Evolutionary conservation across 1,140 invertebrate species (phyloP).

Genomic region (Elymnias hypermnestra): DNA sequence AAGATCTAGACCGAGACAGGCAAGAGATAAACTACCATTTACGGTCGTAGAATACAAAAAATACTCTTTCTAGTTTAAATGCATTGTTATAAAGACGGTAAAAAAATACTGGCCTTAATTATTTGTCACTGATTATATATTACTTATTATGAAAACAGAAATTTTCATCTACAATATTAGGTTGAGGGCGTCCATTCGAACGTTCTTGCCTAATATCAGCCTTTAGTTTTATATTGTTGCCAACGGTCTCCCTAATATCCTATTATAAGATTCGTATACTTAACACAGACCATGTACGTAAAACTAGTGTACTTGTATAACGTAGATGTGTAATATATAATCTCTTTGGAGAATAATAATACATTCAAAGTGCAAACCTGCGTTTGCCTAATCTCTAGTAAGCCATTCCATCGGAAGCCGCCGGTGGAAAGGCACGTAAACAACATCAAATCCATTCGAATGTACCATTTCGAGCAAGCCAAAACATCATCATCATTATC

Average conservation of each 20-base stretch:
- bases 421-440: conserved; percentile 63
- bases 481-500: conserved; percentile 16
- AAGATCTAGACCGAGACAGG: conserved; percentile 44
- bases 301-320: conserved; percentile 17
- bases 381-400: conserved; percentile 34
- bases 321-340: conserved; percentile 17
- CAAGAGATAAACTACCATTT: conserved; percentile 20
- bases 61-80: conserved; percentile 24
- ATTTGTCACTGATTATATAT: conserved; percentile 17
- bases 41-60: conserved; percentile 17
- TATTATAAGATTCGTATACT: conserved; percentile 56
- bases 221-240: conserved; percentile 15
- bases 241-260: conserved; percentile 18
- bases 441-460: conserved; percentile 47
- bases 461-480: conserved; percentile 26
- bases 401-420: conserved; percentile 38
- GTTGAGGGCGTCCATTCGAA: not conserved
- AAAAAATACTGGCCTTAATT: conserved; percentile 33
- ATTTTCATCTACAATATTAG: conserved; percentile 1
- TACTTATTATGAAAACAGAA: conserved; percentile 17
- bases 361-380: conserved; percentile 37
- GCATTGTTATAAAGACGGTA: conserved; percentile 28
- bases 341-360: conserved; percentile 60
- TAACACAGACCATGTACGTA: conserved; percentile 45
- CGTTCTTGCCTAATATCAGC: conserved; percentile 14